Evolutionary conservation across 2,797 vertebrate genomes (phyloP).

Genomic region (Myripristis murdjan): DNA sequence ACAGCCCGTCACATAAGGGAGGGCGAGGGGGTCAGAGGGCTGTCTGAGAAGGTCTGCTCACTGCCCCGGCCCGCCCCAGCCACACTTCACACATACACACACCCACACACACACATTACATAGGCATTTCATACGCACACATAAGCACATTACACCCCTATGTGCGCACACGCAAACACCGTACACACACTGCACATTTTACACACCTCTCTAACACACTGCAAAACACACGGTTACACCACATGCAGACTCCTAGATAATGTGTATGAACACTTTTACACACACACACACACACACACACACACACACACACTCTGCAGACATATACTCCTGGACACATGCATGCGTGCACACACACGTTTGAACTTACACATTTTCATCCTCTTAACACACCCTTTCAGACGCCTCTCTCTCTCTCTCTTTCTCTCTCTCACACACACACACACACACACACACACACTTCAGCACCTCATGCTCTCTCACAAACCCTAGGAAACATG

Average conservation of each 20-base stretch:
- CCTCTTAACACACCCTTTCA: conserved; percentile 58
- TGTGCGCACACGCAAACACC: too few species aligned
- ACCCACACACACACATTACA: conserved; percentile 13
- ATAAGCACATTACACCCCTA: conserved; percentile 12
- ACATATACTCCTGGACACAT: background rate
- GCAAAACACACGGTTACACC: conserved; percentile 21
- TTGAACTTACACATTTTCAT: conserved; percentile 40
- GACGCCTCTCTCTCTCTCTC: conserved; percentile 34
- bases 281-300: conserved; percentile 3
- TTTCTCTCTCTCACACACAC: conserved; percentile 28
- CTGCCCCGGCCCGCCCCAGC: conserved; percentile 36
- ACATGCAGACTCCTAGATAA: conserved; percentile 21
- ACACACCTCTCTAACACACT: conserved; percentile 2
- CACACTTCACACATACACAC: conserved; percentile 17
- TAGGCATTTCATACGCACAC: conserved; percentile 17
- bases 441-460: conserved; percentile 24
- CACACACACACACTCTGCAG: too few species aligned
- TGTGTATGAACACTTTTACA: conserved; percentile 35
- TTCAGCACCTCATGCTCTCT: conserved; percentile 5
- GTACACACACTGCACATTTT: background rate
- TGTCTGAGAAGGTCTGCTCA: conserved; percentile 67
- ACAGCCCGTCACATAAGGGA: conserved; percentile 85
- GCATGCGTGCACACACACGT: conserved; percentile 21
- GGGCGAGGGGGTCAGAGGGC: conserved; percentile 63
- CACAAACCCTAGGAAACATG: conserved; percentile 89